Percentiles rank a stretch among this genome's conserved stretches.
Evolutionary conservation across 2,888 invertebrate genomes (phyloP).

Genomic region (Carabus problematicus): DNA sequence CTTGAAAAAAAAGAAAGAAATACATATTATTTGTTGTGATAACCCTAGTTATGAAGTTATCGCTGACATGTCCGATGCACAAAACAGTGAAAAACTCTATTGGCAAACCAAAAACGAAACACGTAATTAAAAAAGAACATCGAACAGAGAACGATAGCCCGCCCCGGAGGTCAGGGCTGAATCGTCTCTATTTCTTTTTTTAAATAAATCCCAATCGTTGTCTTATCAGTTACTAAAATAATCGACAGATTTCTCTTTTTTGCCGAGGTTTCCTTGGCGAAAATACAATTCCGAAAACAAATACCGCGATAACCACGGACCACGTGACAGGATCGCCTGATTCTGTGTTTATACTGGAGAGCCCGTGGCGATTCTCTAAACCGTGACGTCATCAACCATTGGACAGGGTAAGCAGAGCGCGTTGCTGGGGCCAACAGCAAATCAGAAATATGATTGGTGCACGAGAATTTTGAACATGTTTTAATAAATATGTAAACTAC

Average conservation of each 20-base stretch:
- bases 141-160: slow-evolving; percentile 19
- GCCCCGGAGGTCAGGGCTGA: slow-evolving; percentile 16
- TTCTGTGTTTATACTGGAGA: background rate
- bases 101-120: slow-evolving; percentile 26
- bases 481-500: too few species aligned
- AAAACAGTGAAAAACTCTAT: background rate
- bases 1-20: background rate
- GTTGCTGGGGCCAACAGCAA: too few species aligned
- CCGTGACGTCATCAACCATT: too few species aligned
- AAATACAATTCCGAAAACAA: slow-evolving; percentile 30
- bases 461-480: too few species aligned
- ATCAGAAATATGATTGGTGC: too few species aligned
- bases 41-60: background rate
- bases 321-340: slow-evolving; percentile 28
- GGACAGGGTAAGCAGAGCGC: too few species aligned
- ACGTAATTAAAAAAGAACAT: slow-evolving; percentile 11
- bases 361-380: too few species aligned
- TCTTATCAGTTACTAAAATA: slow-evolving; percentile 22
- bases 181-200: slow-evolving; percentile 2
- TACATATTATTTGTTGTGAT: background rate
- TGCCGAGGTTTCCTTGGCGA: slow-evolving; percentile 8
- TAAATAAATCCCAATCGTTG: slow-evolving; percentile 5
- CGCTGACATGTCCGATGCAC: background rate
- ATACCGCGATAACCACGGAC: background rate
- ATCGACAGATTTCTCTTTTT: slow-evolving; percentile 18